Evolutionary conservation across 2,113 vertebrate species (phyloP).

Genomic region (Hyperoodon ampullatus): DNA sequence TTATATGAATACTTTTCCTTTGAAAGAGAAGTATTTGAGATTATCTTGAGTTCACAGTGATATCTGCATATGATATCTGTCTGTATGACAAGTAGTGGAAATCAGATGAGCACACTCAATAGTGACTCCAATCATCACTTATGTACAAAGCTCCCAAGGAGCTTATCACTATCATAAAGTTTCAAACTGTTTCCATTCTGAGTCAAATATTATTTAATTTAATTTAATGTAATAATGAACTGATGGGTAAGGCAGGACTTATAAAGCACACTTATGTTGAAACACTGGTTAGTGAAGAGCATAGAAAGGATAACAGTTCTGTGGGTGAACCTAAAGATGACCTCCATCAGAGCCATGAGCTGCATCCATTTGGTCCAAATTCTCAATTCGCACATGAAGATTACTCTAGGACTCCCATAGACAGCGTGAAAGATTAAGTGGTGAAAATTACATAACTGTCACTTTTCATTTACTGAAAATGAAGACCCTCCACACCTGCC

Average conservation of each 20-base stretch:
- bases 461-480: constrained; percentile 39
- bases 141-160: neutral
- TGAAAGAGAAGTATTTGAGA: constrained; percentile 21
- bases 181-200: neutral
- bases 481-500: neutral
- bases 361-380: neutral
- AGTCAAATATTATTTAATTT: neutral
- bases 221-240: neutral
- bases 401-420: constrained; percentile 25
- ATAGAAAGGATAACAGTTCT: neutral
- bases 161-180: neutral
- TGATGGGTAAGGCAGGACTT: neutral
- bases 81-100: neutral
- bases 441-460: constrained; percentile 25
- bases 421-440: constrained; percentile 30
- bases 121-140: neutral
- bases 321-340: neutral
- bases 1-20: neutral
- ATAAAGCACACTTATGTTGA: neutral
- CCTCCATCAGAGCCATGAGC: neutral
- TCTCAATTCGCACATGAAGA: constrained; percentile 47
- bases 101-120: neutral
- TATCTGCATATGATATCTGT: neutral
- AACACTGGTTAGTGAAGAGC: neutral
- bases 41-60: neutral